These are phyloP conservation scores for Falcunculus frontatus DNA, from an alignment of 2,113 vertebrate genomes.

Conservation along the genomic window DNA sequence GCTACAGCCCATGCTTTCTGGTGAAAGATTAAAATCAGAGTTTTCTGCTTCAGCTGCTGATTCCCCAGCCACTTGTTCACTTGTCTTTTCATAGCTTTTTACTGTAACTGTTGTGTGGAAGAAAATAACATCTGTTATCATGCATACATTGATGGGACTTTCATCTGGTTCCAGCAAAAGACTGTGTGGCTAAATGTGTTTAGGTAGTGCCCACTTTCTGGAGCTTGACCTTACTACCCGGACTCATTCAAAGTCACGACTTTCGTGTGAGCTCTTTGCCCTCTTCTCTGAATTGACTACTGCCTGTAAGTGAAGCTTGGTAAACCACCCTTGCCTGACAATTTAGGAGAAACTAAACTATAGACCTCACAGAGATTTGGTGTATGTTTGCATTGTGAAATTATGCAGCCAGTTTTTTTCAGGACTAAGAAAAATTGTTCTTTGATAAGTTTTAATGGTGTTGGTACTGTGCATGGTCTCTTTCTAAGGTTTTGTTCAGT, in stretches of 20 bases:
- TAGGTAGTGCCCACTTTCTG: not conserved
- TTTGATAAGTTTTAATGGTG: not conserved
- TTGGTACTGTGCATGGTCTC: not conserved
- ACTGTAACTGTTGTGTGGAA: not conserved
- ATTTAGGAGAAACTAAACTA: not conserved
- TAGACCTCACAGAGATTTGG: not conserved
- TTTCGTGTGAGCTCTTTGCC: not conserved
- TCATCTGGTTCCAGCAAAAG: not conserved
- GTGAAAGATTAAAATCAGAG: not conserved
- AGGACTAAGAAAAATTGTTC: not conserved
- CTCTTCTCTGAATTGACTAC: not conserved
- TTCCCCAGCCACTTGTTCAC: not conserved
- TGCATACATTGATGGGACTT: not conserved
- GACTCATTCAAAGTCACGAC: rapidly evolving
- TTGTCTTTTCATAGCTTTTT: not conserved
- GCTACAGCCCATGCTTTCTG: not conserved
- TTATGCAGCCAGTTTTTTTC: not conserved
- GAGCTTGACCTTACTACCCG: not conserved
- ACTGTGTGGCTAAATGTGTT: not conserved
- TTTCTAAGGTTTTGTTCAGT: not conserved
- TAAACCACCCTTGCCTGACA: not conserved
- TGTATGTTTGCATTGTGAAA: not conserved
- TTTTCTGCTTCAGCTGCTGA: not conserved
- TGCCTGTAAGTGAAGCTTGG: not conserved
- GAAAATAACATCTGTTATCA: not conserved